Conservation (phyloP, 2,888 invertebrate genomes). For the Panzeria rudis region DNA sequence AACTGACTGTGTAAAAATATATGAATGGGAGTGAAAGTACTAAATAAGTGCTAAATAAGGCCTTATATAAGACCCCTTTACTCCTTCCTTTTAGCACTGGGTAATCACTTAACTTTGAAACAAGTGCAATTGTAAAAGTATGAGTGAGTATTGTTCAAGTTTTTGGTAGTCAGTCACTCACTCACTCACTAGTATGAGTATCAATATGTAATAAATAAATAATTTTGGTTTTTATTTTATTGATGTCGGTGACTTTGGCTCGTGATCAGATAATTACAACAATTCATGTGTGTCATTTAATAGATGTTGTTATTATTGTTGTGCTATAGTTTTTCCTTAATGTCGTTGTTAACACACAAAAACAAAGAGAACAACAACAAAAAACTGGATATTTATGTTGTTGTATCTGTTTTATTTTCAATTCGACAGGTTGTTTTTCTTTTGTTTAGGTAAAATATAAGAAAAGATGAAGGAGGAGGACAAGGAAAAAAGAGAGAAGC, state of each 20-base stretch:
- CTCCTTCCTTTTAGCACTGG: too few species aligned
- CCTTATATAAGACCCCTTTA: too few species aligned
- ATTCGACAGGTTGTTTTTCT: slow-evolving; percentile 41
- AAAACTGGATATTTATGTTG: not conserved
- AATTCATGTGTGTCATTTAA: slow-evolving; percentile 27
- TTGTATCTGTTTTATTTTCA: slow-evolving; percentile 5
- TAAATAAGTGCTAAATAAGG: too few species aligned
- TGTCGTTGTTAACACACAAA: slow-evolving; percentile 5
- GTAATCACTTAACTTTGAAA: slow-evolving; percentile 16
- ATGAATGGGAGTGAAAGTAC: too few species aligned
- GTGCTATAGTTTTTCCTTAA: slow-evolving; percentile 43
- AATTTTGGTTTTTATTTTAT: slow-evolving; percentile 18
- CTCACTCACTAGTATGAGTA: not conserved
- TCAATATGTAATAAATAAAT: slow-evolving; percentile 17
- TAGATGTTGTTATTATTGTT: slow-evolving; percentile 28
- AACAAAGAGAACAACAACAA: not conserved
- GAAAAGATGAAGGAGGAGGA: not conserved
- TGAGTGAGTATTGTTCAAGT: slow-evolving; percentile 26
- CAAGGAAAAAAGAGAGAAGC: not conserved
- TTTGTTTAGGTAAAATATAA: slow-evolving; percentile 4
- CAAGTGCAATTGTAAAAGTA: slow-evolving; percentile 33
- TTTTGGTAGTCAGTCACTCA: slow-evolving; percentile 19
- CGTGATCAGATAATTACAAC: slow-evolving; percentile 68
- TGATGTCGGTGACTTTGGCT: slow-evolving; percentile 57
- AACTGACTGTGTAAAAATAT: too few species aligned